phyloP scores from a whole-genome alignment of 1,140 invertebrate species.

The Coptotermes formosanus region DNA sequence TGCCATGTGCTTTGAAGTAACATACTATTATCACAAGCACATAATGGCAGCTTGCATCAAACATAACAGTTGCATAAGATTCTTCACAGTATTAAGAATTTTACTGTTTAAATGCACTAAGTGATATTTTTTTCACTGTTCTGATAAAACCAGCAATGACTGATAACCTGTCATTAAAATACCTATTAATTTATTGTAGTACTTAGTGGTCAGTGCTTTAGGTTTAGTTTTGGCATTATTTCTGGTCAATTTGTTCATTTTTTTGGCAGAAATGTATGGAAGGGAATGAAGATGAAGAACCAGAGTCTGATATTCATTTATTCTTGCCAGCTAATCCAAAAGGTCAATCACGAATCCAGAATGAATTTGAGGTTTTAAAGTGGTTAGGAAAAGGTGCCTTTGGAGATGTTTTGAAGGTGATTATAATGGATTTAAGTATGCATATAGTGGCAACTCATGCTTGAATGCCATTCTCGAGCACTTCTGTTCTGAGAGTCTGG shows the following conservation, averaged over 20 bases:
- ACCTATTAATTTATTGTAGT: not conserved
- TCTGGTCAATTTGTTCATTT: conserved; percentile 26
- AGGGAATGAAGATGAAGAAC: conserved; percentile 45
- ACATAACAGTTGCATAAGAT: too few species aligned
- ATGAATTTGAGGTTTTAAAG: conserved; percentile 85
- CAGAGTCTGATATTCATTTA: conserved; percentile 42
- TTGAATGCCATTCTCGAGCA: too few species aligned
- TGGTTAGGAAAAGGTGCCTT: conserved; percentile 91
- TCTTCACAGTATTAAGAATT: too few species aligned
- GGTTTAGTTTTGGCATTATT: not conserved
- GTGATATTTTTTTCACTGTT: too few species aligned
- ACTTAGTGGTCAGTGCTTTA: not conserved
- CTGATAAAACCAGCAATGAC: conserved; percentile 23
- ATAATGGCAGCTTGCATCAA: too few species aligned
- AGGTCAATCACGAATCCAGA: conserved; percentile 69
- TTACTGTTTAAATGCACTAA: too few species aligned
- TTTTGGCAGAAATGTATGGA: conserved; percentile 34
- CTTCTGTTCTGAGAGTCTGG: too few species aligned
- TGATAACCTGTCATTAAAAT: not conserved
- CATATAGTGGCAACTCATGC: too few species aligned
- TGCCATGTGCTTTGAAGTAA: too few species aligned
- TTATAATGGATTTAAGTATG: not conserved
- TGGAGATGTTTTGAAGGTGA: conserved; percentile 92
- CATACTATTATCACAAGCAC: too few species aligned
- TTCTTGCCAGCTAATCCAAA: conserved; percentile 43